Conservation (phyloP, 2,113 vertebrate genomes). For the Tonatia bakeri region DNA sequence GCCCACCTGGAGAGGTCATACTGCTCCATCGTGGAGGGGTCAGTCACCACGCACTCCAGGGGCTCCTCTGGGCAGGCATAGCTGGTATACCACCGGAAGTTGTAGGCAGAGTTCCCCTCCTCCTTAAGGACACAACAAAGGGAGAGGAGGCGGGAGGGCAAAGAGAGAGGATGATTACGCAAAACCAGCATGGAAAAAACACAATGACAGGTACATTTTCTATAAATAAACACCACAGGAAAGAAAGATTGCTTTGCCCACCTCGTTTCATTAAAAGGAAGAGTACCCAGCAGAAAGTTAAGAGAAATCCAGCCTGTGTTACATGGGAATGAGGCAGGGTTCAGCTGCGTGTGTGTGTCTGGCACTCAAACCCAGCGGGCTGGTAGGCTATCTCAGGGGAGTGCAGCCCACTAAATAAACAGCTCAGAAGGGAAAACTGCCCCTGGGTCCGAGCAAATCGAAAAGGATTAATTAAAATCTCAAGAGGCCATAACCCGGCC, state of each 20-base stretch:
- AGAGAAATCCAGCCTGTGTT: neutral
- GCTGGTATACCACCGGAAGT: conserved; percentile 96
- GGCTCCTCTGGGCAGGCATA: conserved; percentile 92
- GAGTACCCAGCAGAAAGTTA: fast-evolving
- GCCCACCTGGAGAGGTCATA: conserved; percentile 95
- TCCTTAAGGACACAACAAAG: conserved; percentile 76
- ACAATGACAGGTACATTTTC: fast-evolving
- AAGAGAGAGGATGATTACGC: fast-evolving
- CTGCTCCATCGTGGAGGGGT: conserved; percentile 86
- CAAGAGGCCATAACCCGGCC: neutral
- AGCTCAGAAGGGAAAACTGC: neutral
- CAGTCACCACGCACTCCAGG: conserved; percentile 91
- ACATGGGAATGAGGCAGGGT: neutral
- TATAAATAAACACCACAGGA: neutral
- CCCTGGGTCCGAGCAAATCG: neutral
- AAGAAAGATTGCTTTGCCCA: neutral
- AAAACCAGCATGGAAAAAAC: neutral
- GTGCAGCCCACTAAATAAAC: neutral
- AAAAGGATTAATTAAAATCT: neutral
- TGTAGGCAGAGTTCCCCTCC: conserved; percentile 92
- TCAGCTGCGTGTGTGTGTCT: neutral
- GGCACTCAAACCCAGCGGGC: neutral
- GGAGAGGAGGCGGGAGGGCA: fast-evolving
- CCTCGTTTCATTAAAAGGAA: neutral
- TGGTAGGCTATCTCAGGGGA: neutral